Conservation (phyloP, 2,888 invertebrate species). For the Leucania comma region DNA sequence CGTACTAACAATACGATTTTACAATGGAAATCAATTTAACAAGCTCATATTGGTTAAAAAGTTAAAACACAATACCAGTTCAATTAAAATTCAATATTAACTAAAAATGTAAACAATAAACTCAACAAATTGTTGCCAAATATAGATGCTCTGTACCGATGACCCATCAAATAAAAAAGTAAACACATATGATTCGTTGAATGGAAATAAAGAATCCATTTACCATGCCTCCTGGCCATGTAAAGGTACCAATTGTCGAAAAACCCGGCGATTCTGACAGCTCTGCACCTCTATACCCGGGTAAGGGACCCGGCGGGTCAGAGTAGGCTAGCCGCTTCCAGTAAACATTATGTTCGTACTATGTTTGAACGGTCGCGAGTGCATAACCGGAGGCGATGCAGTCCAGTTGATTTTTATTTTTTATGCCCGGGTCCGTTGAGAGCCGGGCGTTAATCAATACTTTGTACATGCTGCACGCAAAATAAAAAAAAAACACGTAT, state of each 20-base stretch:
- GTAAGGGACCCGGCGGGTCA: constrained; percentile 56
- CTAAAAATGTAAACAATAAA: constrained; percentile 42
- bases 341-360: constrained; percentile 66
- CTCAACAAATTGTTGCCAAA: constrained; percentile 45
- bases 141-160: constrained; percentile 44
- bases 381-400: constrained; percentile 80
- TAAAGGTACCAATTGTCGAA: constrained; percentile 70
- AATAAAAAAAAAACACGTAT: constrained; percentile 69
- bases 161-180: constrained; percentile 66
- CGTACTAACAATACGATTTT: constrained; percentile 23
- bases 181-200: constrained; percentile 72
- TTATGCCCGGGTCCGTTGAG: constrained; percentile 77
- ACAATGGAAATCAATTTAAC: constrained; percentile 8
- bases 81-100: constrained; percentile 44
- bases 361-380: constrained; percentile 77
- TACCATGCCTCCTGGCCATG: constrained; percentile 73
- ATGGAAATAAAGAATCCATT: constrained; percentile 77
- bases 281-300: constrained; percentile 58
- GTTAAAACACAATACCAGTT: constrained; percentile 8
- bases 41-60: constrained; percentile 12
- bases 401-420: constrained; percentile 78
- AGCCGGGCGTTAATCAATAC: constrained; percentile 83
- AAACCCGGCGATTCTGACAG: constrained; percentile 63
- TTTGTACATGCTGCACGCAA: constrained; percentile 72
- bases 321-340: constrained; percentile 51